These are phyloP conservation scores for Linurgus olivaceus DNA, from an alignment of 2,797 vertebrate species.

Conservation along the genomic window DNA sequence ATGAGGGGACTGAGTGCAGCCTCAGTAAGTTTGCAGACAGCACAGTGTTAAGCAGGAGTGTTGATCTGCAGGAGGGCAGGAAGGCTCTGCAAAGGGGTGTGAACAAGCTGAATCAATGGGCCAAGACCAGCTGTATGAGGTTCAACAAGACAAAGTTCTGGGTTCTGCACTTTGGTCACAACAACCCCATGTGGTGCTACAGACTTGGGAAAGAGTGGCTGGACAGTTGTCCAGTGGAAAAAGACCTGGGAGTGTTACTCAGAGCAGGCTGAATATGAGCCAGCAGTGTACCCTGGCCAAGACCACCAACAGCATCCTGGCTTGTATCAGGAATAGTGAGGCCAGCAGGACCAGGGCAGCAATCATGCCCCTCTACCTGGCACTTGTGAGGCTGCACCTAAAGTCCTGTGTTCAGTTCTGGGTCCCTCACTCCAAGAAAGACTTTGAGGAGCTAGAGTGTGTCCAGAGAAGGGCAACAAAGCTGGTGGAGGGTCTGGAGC, in stretches of 20 bases:
- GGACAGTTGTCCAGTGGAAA: not conserved
- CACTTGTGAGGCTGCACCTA: accelerated
- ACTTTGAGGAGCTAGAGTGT: not conserved
- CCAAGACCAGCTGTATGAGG: not conserved
- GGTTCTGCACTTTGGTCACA: not conserved
- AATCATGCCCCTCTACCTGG: too few species aligned
- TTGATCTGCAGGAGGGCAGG: not conserved
- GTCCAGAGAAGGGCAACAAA: not conserved
- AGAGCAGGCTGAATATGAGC: not conserved
- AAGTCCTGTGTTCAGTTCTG: not conserved
- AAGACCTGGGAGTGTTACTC: not conserved
- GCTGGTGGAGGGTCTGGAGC: not conserved
- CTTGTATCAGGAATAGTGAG: not conserved
- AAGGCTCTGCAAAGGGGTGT: not conserved
- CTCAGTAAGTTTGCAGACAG: not conserved
- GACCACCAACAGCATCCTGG: not conserved
- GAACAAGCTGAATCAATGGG: not conserved
- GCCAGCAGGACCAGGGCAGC: not conserved
- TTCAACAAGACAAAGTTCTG: not conserved
- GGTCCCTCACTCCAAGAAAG: not conserved
- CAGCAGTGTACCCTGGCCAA: not conserved
- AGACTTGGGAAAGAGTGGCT: not conserved
- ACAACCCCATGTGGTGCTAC: not conserved
- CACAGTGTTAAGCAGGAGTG: not conserved
- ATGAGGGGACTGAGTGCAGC: not conserved